phyloP scores from a whole-genome alignment of 2,113 vertebrate genomes.

The Scomber scombrus region DNA sequence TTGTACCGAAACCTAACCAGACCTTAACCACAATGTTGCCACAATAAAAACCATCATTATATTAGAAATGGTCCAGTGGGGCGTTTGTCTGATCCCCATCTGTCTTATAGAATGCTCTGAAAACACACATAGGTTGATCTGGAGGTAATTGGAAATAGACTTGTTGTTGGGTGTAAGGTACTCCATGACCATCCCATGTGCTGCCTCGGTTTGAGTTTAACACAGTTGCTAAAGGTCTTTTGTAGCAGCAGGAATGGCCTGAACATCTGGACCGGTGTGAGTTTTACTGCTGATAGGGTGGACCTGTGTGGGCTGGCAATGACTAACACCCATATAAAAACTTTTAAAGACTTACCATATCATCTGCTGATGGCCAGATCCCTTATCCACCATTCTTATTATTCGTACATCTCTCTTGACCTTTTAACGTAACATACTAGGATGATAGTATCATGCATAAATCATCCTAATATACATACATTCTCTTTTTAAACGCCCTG shows the following conservation, averaged over 20 bases:
- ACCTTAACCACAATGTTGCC: no score
- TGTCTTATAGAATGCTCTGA: no score
- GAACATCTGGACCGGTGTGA: conserved; percentile 35
- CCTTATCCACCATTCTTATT: not conserved
- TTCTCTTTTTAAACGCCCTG: not conserved
- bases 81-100: no score
- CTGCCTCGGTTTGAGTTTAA: not conserved
- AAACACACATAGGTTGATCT: no score
- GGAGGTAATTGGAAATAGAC: no score
- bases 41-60: no score
- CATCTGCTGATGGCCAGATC: not conserved
- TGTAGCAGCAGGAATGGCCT: not conserved
- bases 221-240: not conserved
- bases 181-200: no score
- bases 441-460: conserved; percentile 4
- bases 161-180: no score
- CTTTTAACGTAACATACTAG: not conserved
- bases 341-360: not conserved
- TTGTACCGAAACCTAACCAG: no score
- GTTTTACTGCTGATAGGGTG: conserved; percentile 5
- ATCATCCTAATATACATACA: not conserved
- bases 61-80: no score
- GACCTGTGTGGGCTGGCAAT: not conserved
- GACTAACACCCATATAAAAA: not conserved
- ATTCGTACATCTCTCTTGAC: not conserved